These are phyloP conservation scores for Drosophila dunni DNA, from an alignment of 1,140 invertebrate genomes.

Conservation along the genomic window DNA sequence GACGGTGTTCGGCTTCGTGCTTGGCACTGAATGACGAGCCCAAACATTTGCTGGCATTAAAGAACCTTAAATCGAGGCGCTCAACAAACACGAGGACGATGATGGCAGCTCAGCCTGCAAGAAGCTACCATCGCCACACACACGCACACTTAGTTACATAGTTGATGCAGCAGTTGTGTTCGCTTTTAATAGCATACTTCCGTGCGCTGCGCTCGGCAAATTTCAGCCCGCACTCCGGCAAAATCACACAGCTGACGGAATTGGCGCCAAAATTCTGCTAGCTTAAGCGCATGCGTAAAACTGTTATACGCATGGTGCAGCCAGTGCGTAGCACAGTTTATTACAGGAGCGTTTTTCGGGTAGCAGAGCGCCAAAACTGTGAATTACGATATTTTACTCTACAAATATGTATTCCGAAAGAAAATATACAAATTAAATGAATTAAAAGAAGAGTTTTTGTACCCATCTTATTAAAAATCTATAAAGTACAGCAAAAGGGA, in stretches of 20 bases:
- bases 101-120: constrained; percentile 76
- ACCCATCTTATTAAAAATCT: no score
- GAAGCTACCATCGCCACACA: constrained; percentile 67
- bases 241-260: constrained; percentile 50
- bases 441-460: no score
- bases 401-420: no score
- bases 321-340: constrained; percentile 45
- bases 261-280: constrained; percentile 70
- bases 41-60: constrained; percentile 47
- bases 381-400: no score
- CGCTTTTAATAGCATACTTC: constrained; percentile 60
- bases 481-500: no score
- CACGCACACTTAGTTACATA: background rate
- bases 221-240: constrained; percentile 22
- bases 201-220: constrained; percentile 40
- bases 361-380: background rate
- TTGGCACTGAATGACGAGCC: constrained; percentile 62
- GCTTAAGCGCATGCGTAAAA: constrained; percentile 49
- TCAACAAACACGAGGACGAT: constrained; percentile 74
- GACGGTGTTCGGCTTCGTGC: constrained; percentile 61
- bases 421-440: no score
- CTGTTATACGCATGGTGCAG: constrained; percentile 50
- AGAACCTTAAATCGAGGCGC: constrained; percentile 49
- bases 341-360: constrained; percentile 34
- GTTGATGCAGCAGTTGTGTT: constrained; percentile 46